A percentile compares a stretch with the other conserved stretches of the same genome.
These are phyloP conservation scores for Alaudala cheleensis DNA, from an alignment of 2,113 vertebrate species.

Conservation along the genomic window DNA sequence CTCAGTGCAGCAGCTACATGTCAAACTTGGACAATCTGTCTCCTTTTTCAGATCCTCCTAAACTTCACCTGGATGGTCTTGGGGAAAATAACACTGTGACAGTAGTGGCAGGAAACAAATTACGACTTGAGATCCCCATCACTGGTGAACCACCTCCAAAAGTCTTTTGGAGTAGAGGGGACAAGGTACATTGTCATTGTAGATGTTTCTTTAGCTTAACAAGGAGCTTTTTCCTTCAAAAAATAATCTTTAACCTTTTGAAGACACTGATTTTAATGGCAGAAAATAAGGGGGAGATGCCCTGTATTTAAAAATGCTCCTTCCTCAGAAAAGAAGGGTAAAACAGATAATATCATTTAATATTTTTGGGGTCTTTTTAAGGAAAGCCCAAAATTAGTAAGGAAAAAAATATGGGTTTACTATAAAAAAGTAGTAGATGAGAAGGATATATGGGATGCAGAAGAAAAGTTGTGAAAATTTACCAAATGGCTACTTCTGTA, in stretches of 20 bases:
- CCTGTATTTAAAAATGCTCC: not conserved
- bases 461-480: not conserved
- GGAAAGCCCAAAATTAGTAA: not conserved
- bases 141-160: slow-evolving; percentile 91
- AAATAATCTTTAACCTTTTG: not conserved
- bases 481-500: not conserved
- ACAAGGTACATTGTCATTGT: slow-evolving; percentile 80
- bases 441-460: not conserved
- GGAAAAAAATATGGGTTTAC: not conserved
- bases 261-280: not conserved
- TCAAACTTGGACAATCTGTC: not conserved
- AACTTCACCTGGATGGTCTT: slow-evolving; percentile 87
- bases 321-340: not conserved
- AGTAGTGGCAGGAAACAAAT: slow-evolving; percentile 92
- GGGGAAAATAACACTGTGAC: slow-evolving; percentile 90
- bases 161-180: slow-evolving; percentile 92
- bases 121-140: slow-evolving; percentile 94
- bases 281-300: not conserved
- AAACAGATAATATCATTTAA: not conserved
- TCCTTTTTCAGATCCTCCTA: slow-evolving; percentile 88
- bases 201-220: not conserved
- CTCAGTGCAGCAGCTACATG: not conserved
- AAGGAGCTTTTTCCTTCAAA: not conserved
- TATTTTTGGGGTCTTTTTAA: not conserved
- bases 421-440: not conserved